A percentile compares a stretch with the other conserved stretches of the same genome.
Conservation (phyloP, 2,797 vertebrate species). For the Netta rufina region DNA sequence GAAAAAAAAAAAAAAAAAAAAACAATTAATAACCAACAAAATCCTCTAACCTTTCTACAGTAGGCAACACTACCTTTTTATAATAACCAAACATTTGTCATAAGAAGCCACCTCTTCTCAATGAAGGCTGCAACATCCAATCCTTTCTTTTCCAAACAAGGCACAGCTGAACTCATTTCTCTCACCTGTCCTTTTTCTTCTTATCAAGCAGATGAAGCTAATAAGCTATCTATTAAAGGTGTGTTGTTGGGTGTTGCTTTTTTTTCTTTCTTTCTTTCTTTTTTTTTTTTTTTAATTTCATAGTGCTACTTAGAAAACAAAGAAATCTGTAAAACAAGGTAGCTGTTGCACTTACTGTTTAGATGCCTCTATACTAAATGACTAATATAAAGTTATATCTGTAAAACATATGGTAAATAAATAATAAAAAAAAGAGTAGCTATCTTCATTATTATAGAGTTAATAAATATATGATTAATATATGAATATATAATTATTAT, state of each 20-base stretch:
- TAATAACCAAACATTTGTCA: background rate
- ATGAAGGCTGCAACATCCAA: background rate
- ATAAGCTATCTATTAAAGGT: background rate
- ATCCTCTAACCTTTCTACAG: fast-evolving
- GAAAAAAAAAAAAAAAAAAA: background rate
- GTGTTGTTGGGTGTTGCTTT: fast-evolving
- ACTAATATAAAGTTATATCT: fast-evolving
- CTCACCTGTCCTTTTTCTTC: background rate
- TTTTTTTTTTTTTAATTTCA: too few species aligned
- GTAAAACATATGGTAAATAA: fast-evolving
- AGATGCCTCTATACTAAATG: fast-evolving
- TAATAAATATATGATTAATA: fast-evolving
- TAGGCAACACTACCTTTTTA: fast-evolving
- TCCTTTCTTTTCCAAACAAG: fast-evolving
- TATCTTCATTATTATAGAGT: background rate
- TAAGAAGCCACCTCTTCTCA: fast-evolving
- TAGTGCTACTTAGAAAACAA: fast-evolving
- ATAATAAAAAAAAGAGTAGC: background rate
- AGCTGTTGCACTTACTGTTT: background rate
- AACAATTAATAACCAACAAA: background rate
- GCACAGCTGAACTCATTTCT: background rate
- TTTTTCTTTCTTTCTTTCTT: background rate
- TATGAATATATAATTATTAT: too few species aligned
- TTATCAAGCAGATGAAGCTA: background rate
- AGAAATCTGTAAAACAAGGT: fast-evolving